These are phyloP conservation scores for Operophtera brumata DNA, from an alignment of 2,888 invertebrate genomes.

Conservation along the genomic window DNA sequence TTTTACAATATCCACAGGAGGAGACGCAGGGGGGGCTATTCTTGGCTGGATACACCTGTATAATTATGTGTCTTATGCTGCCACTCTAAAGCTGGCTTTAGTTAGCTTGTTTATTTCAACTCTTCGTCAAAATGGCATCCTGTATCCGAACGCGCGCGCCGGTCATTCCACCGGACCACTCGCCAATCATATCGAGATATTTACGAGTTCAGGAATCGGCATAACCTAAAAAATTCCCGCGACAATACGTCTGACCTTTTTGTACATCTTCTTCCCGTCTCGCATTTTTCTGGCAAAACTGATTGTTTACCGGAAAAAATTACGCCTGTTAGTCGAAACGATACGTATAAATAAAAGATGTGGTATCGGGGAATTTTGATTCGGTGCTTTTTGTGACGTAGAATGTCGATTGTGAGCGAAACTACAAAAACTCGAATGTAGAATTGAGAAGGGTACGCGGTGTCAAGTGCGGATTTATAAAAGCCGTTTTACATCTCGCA, in stretches of 20 bases:
- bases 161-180: constrained; percentile 47
- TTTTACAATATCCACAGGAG: too few relatives aligned
- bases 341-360: constrained; percentile 77
- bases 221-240: constrained; percentile 55
- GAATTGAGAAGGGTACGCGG: constrained; percentile 66
- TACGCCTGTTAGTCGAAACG: constrained; percentile 77
- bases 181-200: constrained; percentile 71
- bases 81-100: too few relatives aligned
- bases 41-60: too few relatives aligned
- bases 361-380: constrained; percentile 73
- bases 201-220: constrained; percentile 52
- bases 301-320: constrained; percentile 81
- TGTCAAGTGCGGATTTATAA: constrained; percentile 65
- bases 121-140: constrained; percentile 22
- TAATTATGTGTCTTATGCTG: too few relatives aligned
- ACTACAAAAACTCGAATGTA: constrained; percentile 58
- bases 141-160: constrained; percentile 27
- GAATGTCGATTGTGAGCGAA: constrained; percentile 62
- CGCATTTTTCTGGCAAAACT: constrained; percentile 79
- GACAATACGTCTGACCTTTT: constrained; percentile 65
- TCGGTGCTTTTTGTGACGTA: constrained; percentile 64
- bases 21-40: too few relatives aligned
- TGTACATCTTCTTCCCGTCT: constrained; percentile 72
- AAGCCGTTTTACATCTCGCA: constrained; percentile 44
- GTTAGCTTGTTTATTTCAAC: neutral